Conservation (phyloP, 1,140 invertebrate genomes). For the Achatina immaculata region DNA sequence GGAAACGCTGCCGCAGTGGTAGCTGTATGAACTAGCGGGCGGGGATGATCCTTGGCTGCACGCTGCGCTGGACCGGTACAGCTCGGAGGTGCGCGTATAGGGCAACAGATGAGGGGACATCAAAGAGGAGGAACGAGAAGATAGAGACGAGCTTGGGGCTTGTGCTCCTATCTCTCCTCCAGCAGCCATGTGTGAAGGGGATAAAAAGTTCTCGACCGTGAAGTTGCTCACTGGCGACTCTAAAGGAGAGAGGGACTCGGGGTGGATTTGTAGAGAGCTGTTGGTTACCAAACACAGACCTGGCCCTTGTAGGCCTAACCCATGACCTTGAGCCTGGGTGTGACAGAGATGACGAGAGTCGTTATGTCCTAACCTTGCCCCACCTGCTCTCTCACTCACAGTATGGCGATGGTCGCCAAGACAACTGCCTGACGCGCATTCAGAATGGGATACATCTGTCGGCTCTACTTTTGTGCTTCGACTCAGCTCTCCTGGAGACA, state of each 20-base stretch:
- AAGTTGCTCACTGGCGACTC: constrained; percentile 52
- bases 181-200: constrained; percentile 47
- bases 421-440: constrained; percentile 40
- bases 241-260: constrained; percentile 10
- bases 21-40: constrained; percentile 42
- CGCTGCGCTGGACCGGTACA: constrained; percentile 53
- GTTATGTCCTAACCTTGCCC: constrained; percentile 15
- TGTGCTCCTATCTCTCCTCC: constrained; percentile 51
- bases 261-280: not conserved
- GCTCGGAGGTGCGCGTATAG: constrained; percentile 54
- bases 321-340: constrained; percentile 17
- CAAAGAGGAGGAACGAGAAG: constrained; percentile 49
- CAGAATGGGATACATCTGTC: constrained; percentile 49
- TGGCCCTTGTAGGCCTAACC: not conserved
- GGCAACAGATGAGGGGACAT: constrained; percentile 58
- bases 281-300: constrained; percentile 7
- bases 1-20: constrained; percentile 40
- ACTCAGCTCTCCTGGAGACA: constrained; percentile 40
- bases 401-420: not conserved
- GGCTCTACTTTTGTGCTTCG: constrained; percentile 57
- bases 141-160: constrained; percentile 36
- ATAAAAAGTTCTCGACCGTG: constrained; percentile 65
- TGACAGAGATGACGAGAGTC: constrained; percentile 1
- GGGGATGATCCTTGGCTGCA: constrained; percentile 48
- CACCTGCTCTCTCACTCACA: constrained; percentile 16